Base-by-base conservation (phyloP, 2,797 vertebrate genomes). In the Hippocampus kuda region DNA sequence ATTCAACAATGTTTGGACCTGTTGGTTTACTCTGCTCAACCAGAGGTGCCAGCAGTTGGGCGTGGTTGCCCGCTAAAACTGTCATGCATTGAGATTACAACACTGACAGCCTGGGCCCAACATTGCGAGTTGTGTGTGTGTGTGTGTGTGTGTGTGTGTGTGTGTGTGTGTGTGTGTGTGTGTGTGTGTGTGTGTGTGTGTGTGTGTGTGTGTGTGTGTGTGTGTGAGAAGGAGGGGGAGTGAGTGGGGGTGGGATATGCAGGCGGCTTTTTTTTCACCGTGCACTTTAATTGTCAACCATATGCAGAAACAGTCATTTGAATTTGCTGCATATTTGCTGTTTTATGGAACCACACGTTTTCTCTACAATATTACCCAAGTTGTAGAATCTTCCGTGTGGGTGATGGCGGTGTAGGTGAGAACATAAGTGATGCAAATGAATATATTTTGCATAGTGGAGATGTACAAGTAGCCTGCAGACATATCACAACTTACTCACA, bases 401-500 rank as follows among this genome's bases (percentile, higher is more conserved):
- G 34, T 74, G 51, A 6, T 59, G 46, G 24, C 67, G 70, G 53
- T 24, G 22, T 53, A 68, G 71, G 75, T 78, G 67, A 69, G 63
- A 27, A 38, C 64, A 16, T 68, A 57, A 78, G 75, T 49, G 26
- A 51, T 61, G 70, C 48, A 48, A 34, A 49, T 60, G 65, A 65
- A 72, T 66, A 75, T 73, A 34, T 72, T 77, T 77, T 10, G 27
- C 61, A 67, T 78, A 65, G 72, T 67, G 53, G 73, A 71, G 48
- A 73, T 10, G 59, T 72, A 68, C 44, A 75, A 75, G 78, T 66
- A 74, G 56, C 69, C 49, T 27, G 48, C 60, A 65, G 51, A 81
- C 83, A 84, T 85, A 84, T 88, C 84, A 73, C 71, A 81, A 84
- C 77, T 79, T 77, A 77, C 65, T 78, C 67, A 51, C 70, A 71